Percentiles rank a stretch among this genome's conserved stretches.
These are phyloP conservation scores for Crocallis elinguaria DNA, from an alignment of 2,888 invertebrate genomes.

Conservation along the genomic window DNA sequence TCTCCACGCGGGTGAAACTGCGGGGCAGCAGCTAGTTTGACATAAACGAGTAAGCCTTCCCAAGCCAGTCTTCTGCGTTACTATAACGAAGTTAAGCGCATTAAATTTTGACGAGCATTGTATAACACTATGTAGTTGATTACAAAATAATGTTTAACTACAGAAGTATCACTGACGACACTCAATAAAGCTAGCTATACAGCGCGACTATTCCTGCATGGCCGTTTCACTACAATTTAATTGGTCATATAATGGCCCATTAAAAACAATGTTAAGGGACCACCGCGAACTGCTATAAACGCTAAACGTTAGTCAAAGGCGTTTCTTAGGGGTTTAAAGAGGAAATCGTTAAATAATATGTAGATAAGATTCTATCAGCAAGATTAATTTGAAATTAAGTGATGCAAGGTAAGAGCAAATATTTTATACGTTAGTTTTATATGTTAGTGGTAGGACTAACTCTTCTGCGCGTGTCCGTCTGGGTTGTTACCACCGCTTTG, in stretches of 20 bases:
- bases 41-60: too few relatives aligned
- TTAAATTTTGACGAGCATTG: too few relatives aligned
- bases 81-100: too few relatives aligned
- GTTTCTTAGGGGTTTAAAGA: slow-evolving; percentile 53
- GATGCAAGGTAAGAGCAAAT: too few relatives aligned
- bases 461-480: too few relatives aligned
- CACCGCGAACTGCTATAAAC: slow-evolving; percentile 74
- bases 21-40: too few relatives aligned
- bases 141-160: not conserved
- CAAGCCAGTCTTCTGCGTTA: too few relatives aligned
- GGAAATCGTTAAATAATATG: slow-evolving; percentile 15
- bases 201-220: slow-evolving; percentile 37
- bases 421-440: too few relatives aligned
- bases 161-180: not conserved
- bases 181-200: slow-evolving; percentile 31
- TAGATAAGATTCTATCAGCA: slow-evolving; percentile 7
- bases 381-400: slow-evolving; percentile 4
- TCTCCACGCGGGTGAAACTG: too few relatives aligned
- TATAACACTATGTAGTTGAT: not conserved
- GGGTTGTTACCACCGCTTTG: too few relatives aligned
- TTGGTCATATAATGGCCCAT: slow-evolving; percentile 76
- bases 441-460: too few relatives aligned
- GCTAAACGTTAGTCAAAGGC: slow-evolving; percentile 59
- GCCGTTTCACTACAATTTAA: slow-evolving; percentile 71
- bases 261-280: slow-evolving; percentile 81